Base-by-base conservation (phyloP, 2,888 invertebrate genomes). In the Melinaea menophilus region DNA sequence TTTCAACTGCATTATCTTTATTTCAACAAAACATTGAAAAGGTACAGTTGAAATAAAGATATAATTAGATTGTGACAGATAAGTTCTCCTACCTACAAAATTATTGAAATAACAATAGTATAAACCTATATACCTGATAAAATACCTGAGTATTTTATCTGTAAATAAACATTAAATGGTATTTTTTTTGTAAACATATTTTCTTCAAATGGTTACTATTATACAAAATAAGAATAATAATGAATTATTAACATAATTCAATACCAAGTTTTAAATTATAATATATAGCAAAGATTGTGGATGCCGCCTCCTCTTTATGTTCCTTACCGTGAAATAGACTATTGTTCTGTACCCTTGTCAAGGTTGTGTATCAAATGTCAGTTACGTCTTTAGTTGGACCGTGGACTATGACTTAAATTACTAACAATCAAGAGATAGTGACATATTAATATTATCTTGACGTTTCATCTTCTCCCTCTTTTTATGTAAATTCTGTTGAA, bases 291-390 rank as follows among this genome's bases (percentile, higher is more conserved):
- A 51, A 51, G 7, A 51, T 51, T 31, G 31, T 31, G 31, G 31
- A 9, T 22, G 31, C 13, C n/a, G 12, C 51, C 41, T 41, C 41
- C 11, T 31, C 51, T 31, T 51, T 51, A 31, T 51, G 31, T 51
- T 51, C 31, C n/a, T 31, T 51, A 51, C 51, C 51, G 51, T 51
- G 31, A 51, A 4, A 51, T 51, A 5, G 51, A 22, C 51, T 51
- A 31, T 51, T 51, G 51, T 51, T 51, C 31, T 31, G 9, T 51
- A 51, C 51, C 51, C 51, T 51, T 11, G 51, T 51, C 31, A 51
- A 51, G 31, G 51, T 22, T 51, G 31, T 31, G 51, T 31, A 51
- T 51, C 22, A 31, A 51, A 51, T 51, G 51, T 31, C 51, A 51
- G 31, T 51, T 22, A 31, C 51, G n/a, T 5, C 13, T 48, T 22